A percentile compares a stretch with the other conserved stretches of the same genome.
These are phyloP conservation scores for Mastomys natalensis DNA, from an alignment of 2,113 vertebrate genomes.

Conservation along the genomic window DNA sequence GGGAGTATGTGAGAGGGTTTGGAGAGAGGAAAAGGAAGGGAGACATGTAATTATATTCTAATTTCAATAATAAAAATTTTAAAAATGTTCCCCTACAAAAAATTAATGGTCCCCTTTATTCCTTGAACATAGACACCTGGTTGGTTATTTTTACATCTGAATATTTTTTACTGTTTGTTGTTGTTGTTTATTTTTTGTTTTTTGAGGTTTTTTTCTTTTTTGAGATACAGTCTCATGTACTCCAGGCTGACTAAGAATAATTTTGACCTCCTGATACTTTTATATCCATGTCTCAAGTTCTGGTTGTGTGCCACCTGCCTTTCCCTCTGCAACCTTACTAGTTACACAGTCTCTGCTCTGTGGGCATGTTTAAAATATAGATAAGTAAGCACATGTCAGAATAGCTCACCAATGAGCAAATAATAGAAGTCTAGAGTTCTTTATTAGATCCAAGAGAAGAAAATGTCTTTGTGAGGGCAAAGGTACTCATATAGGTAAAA, in stretches of 20 bases:
- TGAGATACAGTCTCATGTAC: neutral
- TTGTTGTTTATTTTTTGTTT: neutral
- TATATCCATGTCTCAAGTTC: neutral
- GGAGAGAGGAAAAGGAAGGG: neutral
- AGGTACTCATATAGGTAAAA: neutral
- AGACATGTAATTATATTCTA: neutral
- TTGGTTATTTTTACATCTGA: slow-evolving; percentile 36
- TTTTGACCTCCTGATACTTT: neutral
- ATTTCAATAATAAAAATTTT: neutral
- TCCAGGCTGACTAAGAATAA: neutral
- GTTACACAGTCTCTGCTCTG: neutral
- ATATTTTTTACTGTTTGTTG: neutral
- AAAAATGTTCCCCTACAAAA: neutral
- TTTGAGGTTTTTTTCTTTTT: too few relatives aligned
- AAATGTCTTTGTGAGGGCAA: neutral
- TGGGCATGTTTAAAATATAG: neutral
- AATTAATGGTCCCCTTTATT: neutral
- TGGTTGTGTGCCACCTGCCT: neutral
- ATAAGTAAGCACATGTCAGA: slow-evolving; percentile 4
- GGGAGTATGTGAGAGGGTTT: neutral
- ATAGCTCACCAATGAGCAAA: neutral
- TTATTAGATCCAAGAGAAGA: neutral
- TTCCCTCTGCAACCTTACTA: neutral
- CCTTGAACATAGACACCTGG: neutral
- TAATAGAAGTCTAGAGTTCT: neutral